Percentiles rank a stretch among this genome's conserved stretches.
phyloP scores from a whole-genome alignment of 2,113 vertebrate species.

The Hippocampus zosterae region DNA sequence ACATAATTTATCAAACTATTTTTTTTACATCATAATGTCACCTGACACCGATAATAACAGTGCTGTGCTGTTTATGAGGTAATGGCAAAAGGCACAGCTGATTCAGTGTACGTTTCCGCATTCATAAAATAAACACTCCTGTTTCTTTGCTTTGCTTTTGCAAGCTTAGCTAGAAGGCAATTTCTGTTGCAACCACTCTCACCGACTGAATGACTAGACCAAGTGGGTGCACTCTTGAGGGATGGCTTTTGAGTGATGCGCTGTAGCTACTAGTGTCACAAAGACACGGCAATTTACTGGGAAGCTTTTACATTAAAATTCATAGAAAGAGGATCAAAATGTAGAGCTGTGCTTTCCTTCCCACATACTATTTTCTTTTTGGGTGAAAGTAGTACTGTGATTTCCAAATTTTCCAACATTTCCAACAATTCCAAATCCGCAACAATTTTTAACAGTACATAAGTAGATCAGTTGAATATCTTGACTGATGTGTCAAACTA shows the following conservation, averaged over 20 bases:
- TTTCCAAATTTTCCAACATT: not conserved
- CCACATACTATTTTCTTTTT: conserved; percentile 1
- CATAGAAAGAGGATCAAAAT: conserved; percentile 18
- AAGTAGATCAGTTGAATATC: too few relatives aligned
- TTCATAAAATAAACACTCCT: not conserved
- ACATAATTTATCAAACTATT: not conserved
- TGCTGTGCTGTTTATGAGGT: not conserved
- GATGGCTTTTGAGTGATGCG: conserved; percentile 28
- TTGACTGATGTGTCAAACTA: too few relatives aligned
- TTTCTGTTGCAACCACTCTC: conserved; percentile 7
- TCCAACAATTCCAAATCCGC: too few relatives aligned
- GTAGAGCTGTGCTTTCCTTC: conserved; percentile 5
- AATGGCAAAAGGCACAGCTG: not conserved
- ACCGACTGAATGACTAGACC: conserved; percentile 13
- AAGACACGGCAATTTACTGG: conserved; percentile 24
- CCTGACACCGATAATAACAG: not conserved
- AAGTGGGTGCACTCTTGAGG: conserved; percentile 19
- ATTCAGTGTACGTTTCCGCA: not conserved
- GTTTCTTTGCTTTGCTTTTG: conserved; percentile 2
- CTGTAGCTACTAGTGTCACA: conserved; percentile 33
- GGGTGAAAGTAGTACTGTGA: not conserved
- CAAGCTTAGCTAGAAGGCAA: conserved; percentile 11
- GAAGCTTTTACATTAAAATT: conserved; percentile 21
- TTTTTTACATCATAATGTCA: not conserved
- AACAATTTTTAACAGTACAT: not conserved